Evolutionary conservation across 2,888 invertebrate genomes (phyloP).

Genomic region (Drosophila melanosoma): DNA sequence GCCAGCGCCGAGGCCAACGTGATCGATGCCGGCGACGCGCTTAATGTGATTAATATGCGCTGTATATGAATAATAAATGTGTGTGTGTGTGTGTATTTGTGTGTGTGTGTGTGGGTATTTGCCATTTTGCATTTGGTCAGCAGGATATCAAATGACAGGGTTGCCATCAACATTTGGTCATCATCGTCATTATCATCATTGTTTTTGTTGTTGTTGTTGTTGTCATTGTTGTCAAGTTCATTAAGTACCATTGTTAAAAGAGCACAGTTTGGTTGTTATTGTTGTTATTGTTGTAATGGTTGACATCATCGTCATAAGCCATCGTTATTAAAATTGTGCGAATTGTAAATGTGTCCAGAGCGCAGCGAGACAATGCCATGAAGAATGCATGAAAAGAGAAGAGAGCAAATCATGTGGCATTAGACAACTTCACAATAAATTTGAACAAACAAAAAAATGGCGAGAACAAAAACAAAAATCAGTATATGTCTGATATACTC

Average conservation of each 20-base stretch:
- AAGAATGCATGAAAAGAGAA: constrained; percentile 42
- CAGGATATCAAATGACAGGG: constrained; percentile 62
- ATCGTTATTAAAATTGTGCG: constrained; percentile 74
- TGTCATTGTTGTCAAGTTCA: constrained; percentile 56
- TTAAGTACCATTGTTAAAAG: constrained; percentile 63
- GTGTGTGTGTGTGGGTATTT: constrained; percentile 13
- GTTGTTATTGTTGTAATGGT: constrained; percentile 16
- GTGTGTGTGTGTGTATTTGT: constrained; percentile 10
- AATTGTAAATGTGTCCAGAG: constrained; percentile 70
- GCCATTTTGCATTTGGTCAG: constrained; percentile 49
- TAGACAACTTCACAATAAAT: constrained; percentile 49
- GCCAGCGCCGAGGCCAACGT: constrained; percentile 94
- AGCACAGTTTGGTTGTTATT: constrained; percentile 36
- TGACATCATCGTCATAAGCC: constrained; percentile 62
- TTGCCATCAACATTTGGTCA: constrained; percentile 31
- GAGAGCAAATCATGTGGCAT: constrained; percentile 45
- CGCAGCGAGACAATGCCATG: constrained; percentile 47
- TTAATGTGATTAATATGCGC: constrained; percentile 96
- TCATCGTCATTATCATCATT: constrained; percentile 10
- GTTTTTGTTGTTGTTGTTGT: constrained; percentile 38
- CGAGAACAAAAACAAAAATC: not conserved
- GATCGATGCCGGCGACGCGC: constrained; percentile 93
- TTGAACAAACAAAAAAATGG: not conserved
- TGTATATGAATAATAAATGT: constrained; percentile 81
- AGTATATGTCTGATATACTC: not conserved